Evolutionary conservation across 2,888 invertebrate species (phyloP).

Genomic region (Himalopsyche kuldschensis): DNA sequence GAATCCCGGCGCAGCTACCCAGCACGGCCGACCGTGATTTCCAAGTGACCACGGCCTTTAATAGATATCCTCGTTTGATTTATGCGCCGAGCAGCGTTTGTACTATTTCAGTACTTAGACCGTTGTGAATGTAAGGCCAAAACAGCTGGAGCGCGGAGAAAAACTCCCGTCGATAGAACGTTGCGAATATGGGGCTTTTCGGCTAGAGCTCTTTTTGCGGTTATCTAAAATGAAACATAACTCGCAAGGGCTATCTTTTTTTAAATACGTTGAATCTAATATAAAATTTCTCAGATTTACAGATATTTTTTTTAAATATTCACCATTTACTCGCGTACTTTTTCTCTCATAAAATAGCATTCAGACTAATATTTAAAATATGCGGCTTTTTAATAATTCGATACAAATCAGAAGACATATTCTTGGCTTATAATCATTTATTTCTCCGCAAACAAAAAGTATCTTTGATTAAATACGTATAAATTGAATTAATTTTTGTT

Average conservation of each 20-base stretch:
- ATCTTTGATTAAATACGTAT: too few species aligned
- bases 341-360: too few species aligned
- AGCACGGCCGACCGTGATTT: slow-evolving; percentile 21
- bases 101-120: background rate
- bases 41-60: slow-evolving; percentile 32
- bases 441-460: too few species aligned
- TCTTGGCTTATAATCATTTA: too few species aligned
- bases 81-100: slow-evolving; percentile 18
- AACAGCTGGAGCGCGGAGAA: slow-evolving; percentile 42
- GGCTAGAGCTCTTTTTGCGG: slow-evolving; percentile 30
- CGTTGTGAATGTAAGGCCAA: slow-evolving; percentile 44
- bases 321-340: too few species aligned
- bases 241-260: background rate
- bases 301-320: too few species aligned
- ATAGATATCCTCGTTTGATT: slow-evolving; percentile 33
- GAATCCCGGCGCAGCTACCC: background rate
- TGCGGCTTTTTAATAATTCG: too few species aligned
- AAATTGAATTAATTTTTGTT: too few species aligned
- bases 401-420: too few species aligned
- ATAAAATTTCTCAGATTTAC: too few species aligned
- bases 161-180: slow-evolving; percentile 44
- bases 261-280: too few species aligned
- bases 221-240: slow-evolving; percentile 42
- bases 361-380: too few species aligned
- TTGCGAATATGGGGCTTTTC: slow-evolving; percentile 40